Evolutionary conservation across 2,797 vertebrate genomes (phyloP).

Genomic region (Characodon lateralis): DNA sequence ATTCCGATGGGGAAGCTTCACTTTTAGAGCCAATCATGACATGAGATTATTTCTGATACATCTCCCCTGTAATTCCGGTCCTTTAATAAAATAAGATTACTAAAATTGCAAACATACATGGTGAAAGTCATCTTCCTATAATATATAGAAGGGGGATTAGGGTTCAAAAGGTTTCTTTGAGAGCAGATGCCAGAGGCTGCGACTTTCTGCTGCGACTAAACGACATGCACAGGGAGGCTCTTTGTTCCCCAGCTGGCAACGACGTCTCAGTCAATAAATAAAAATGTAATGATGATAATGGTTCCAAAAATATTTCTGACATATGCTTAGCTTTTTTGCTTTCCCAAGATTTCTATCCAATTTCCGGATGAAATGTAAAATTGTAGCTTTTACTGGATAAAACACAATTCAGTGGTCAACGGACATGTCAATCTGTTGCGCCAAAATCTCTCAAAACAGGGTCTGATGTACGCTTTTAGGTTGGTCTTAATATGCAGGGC

Average conservation of each 20-base stretch:
- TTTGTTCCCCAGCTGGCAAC: constrained; percentile 57
- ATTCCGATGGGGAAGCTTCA: constrained; percentile 59
- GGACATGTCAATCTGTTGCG: constrained; percentile 10
- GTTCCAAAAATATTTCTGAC: constrained; percentile 27
- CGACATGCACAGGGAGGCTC: constrained; percentile 52
- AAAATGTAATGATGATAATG: constrained; percentile 28
- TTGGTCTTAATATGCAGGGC: background rate
- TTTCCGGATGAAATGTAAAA: background rate
- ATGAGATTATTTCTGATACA: constrained; percentile 71
- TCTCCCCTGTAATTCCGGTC: constrained; percentile 63
- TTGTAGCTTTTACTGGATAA: background rate
- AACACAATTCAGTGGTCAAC: constrained; percentile 32
- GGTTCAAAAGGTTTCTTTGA: constrained; percentile 67
- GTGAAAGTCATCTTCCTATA: constrained; percentile 70
- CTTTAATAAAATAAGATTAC: constrained; percentile 76
- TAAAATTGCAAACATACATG: constrained; percentile 81
- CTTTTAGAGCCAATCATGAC: constrained; percentile 45
- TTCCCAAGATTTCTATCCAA: background rate
- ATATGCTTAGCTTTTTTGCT: constrained; percentile 16
- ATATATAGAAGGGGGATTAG: constrained; percentile 53
- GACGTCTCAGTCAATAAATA: constrained; percentile 51
- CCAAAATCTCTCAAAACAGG: background rate
- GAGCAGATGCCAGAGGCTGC: constrained; percentile 54
- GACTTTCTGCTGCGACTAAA: constrained; percentile 42
- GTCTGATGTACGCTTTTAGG: background rate